Evolutionary conservation across 1,140 invertebrate genomes (phyloP).

Genomic region (Drosophila athabasca): DNA sequence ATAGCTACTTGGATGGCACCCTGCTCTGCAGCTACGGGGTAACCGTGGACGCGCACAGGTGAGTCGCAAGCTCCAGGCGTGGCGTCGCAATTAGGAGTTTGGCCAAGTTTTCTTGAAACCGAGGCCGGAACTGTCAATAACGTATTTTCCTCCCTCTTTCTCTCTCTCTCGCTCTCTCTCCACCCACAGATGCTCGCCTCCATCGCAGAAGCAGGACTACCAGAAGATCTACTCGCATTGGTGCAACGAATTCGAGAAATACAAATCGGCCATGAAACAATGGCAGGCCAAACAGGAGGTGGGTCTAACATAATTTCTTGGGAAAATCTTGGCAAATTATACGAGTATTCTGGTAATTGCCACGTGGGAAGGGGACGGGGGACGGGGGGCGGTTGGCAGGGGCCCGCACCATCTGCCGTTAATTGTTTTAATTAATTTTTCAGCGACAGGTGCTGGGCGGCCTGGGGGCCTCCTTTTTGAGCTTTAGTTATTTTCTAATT

Average conservation of each 20-base stretch:
- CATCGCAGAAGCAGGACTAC: conserved; percentile 89
- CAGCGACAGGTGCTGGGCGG: conserved; percentile 37
- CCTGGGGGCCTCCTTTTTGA: conserved; percentile 54
- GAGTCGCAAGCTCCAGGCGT: conserved; percentile 41
- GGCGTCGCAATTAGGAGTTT: conserved; percentile 22
- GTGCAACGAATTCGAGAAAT: conserved; percentile 92
- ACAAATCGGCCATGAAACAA: conserved; percentile 90
- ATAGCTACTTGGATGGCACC: conserved; percentile 88
- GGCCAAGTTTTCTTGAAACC: neutral
- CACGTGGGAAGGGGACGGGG: neutral
- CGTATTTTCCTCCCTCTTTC: conserved; percentile 32
- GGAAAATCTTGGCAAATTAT: conserved; percentile 1
- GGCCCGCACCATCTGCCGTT: conserved; percentile 48
- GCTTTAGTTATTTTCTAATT: conserved; percentile 64
- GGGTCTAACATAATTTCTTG: conserved; percentile 67
- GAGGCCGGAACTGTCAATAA: conserved; percentile 38
- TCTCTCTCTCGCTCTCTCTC: neutral
- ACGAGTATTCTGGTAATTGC: conserved; percentile 7
- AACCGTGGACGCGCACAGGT: conserved; percentile 89
- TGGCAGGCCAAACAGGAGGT: conserved; percentile 91
- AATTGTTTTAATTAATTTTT: conserved; percentile 83
- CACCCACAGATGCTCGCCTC: conserved; percentile 86
- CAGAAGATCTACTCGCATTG: conserved; percentile 91
- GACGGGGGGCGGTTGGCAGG: neutral
- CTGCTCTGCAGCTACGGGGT: conserved; percentile 89